Evolutionary conservation across 2,888 invertebrate species (phyloP).

Genomic region (Mermis nigrescens): DNA sequence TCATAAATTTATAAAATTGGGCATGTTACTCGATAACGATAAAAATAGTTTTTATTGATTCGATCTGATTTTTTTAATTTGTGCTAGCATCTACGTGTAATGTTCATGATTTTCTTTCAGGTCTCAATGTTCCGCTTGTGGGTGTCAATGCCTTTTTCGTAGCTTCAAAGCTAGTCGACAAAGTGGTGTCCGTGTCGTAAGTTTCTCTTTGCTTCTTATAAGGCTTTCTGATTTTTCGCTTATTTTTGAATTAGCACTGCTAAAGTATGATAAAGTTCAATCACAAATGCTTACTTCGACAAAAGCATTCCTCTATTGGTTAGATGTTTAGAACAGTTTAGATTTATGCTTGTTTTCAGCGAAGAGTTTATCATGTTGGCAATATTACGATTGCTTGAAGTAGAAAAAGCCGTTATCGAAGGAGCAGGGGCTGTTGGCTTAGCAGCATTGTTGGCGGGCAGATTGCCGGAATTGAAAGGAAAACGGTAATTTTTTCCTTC

Average conservation of each 20-base stretch:
- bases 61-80: not conserved
- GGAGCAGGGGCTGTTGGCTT: constrained; percentile 70
- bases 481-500: constrained; percentile 45
- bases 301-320: not conserved
- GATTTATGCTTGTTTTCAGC: too few species aligned
- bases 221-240: not conserved
- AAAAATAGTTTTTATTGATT: not conserved
- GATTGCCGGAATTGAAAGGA: constrained; percentile 55
- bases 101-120: constrained; percentile 22
- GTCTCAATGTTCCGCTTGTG: constrained; percentile 61
- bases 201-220: constrained; percentile 13
- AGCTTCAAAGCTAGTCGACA: constrained; percentile 52
- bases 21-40: too few species aligned
- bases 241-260: not conserved
- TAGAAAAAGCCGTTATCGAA: constrained; percentile 72
- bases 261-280: not conserved
- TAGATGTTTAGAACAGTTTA: not conserved
- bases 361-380: constrained; percentile 39
- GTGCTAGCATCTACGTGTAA: not conserved
- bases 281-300: not conserved
- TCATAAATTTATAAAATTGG: not conserved
- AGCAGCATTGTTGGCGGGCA: constrained; percentile 61
- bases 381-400: constrained; percentile 41
- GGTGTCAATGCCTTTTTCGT: constrained; percentile 66
- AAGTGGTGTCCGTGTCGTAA: constrained; percentile 53